phyloP scores from a whole-genome alignment of 2,797 vertebrate species.

The Allochrocebus solatus region DNA sequence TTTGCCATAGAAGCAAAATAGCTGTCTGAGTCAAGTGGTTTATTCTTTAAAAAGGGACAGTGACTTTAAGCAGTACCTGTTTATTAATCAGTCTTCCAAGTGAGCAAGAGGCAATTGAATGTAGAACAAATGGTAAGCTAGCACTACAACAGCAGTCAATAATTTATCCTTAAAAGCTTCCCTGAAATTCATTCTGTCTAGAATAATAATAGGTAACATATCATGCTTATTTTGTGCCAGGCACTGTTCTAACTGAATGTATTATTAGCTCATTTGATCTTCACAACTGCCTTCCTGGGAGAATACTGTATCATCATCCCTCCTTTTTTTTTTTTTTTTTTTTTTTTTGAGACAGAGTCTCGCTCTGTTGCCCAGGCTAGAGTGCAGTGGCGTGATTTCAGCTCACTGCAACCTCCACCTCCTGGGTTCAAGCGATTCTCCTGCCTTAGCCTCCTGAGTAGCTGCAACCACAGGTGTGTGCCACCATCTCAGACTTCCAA shows the following conservation, averaged over 20 bases:
- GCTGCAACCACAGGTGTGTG: background rate
- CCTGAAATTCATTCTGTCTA: constrained; percentile 41
- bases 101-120: constrained; percentile 29
- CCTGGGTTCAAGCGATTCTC: background rate
- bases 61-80: constrained; percentile 3
- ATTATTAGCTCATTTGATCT: constrained; percentile 34
- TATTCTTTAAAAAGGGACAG: constrained; percentile 1
- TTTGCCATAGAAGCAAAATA: constrained; percentile 49
- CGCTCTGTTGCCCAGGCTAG: background rate
- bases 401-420: background rate
- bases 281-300: background rate
- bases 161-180: constrained; percentile 42
- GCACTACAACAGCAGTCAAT: background rate
- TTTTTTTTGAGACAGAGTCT: background rate
- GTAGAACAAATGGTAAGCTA: constrained; percentile 34
- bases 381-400: background rate
- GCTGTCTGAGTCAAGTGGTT: background rate
- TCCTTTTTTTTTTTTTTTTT: background rate
- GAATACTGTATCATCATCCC: background rate
- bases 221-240: constrained; percentile 3
- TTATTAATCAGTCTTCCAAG: constrained; percentile 22
- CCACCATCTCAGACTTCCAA: background rate
- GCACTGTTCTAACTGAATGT: background rate
- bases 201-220: background rate
- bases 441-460: background rate